phyloP scores from a whole-genome alignment of 2,113 vertebrate species.

The Thamnophis sirtalis region DNA sequence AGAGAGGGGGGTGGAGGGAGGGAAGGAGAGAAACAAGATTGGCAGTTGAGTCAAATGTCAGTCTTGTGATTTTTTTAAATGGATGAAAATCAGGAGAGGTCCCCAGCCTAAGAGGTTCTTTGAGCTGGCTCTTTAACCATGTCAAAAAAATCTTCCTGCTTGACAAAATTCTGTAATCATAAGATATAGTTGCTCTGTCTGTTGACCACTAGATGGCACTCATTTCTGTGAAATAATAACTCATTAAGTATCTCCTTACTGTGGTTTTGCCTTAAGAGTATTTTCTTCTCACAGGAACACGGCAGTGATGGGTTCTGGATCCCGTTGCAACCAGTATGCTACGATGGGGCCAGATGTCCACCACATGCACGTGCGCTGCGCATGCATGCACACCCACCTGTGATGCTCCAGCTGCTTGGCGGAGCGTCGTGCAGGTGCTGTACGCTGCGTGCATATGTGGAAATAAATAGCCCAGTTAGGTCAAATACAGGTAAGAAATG shows the following conservation, averaged over 20 bases:
- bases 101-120: neutral
- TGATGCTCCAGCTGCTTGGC: no score
- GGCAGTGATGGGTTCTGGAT: no score
- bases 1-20: neutral
- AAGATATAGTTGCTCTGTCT: neutral
- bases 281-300: neutral
- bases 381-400: no score
- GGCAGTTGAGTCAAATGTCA: neutral
- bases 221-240: neutral
- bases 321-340: no score
- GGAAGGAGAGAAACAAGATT: neutral
- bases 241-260: neutral
- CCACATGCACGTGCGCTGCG: no score
- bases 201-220: conserved; percentile 7
- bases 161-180: neutral
- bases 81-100: neutral
- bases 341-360: no score
- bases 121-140: neutral
- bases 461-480: no score
- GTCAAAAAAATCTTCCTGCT: neutral
- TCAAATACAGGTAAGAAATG: no score
- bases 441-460: no score
- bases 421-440: no score
- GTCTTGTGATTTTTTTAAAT: neutral
- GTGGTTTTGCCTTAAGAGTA: neutral